Percentiles rank a stretch among this genome's conserved stretches.
Conservation (phyloP, 1,140 invertebrate species). For the Anastrepha obliqua region DNA sequence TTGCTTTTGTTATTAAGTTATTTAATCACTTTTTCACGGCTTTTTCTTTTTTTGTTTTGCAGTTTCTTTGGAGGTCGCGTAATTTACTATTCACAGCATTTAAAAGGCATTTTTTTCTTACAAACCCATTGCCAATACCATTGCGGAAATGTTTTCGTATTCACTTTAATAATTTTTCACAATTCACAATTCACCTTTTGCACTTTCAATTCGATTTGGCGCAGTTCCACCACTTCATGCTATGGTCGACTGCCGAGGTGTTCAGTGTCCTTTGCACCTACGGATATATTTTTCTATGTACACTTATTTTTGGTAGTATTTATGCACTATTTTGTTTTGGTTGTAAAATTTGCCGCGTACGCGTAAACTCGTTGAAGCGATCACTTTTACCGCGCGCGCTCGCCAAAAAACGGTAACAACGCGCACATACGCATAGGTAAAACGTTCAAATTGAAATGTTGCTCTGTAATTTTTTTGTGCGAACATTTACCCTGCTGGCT, state of each 20-base stretch:
- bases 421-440: constrained; percentile 46
- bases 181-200: not conserved
- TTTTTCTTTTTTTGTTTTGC: too few relatives aligned
- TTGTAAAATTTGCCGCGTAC: not conserved
- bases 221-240: not conserved
- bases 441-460: constrained; percentile 50
- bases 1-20: too few relatives aligned
- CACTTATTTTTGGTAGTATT: not conserved
- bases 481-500: constrained; percentile 39
- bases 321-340: not conserved
- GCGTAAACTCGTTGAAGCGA: not conserved
- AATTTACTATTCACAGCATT: too few relatives aligned
- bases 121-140: too few relatives aligned
- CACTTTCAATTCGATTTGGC: not conserved
- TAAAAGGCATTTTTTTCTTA: too few relatives aligned
- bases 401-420: not conserved
- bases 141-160: too few relatives aligned
- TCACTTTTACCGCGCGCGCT: constrained; percentile 28
- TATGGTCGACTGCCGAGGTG: not conserved
- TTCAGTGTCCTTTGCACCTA: not conserved
- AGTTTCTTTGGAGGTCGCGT: too few relatives aligned
- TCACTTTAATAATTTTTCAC: not conserved
- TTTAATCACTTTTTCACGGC: too few relatives aligned
- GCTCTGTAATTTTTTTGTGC: constrained; percentile 34
- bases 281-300: not conserved